Evolutionary conservation across 2,888 invertebrate genomes (phyloP).

Genomic region (Eupeodes luniger): DNA sequence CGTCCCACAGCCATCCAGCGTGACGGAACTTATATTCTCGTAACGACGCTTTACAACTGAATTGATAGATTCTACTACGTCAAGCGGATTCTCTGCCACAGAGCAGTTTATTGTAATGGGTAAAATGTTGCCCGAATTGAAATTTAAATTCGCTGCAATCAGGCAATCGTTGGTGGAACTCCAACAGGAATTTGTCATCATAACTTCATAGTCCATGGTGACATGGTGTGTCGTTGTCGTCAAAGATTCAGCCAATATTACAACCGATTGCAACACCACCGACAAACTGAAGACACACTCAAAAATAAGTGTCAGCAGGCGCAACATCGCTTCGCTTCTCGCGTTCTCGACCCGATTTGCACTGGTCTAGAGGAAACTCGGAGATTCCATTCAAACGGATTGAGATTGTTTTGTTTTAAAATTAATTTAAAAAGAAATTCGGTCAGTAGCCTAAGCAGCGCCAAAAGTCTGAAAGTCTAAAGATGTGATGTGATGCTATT

Average conservation of each 20-base stretch:
- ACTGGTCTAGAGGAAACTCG: slow-evolving; percentile 53
- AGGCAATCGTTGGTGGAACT: slow-evolving; percentile 63
- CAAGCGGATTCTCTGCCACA: slow-evolving; percentile 34
- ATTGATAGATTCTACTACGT: slow-evolving; percentile 31
- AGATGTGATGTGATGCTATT: slow-evolving; percentile 33
- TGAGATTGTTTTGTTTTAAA: slow-evolving; percentile 54
- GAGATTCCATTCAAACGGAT: slow-evolving; percentile 58
- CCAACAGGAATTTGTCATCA: slow-evolving; percentile 58
- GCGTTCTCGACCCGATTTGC: slow-evolving; percentile 68
- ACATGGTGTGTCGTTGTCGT: slow-evolving; percentile 3
- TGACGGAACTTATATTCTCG: slow-evolving; percentile 76
- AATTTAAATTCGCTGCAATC: slow-evolving; percentile 63
- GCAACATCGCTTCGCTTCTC: slow-evolving; percentile 52
- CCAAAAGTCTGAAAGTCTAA: slow-evolving; percentile 3
- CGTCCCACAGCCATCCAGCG: slow-evolving; percentile 80
- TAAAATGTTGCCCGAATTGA: slow-evolving; percentile 52
- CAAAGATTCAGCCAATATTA: slow-evolving; percentile 18
- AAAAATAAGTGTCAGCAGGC: slow-evolving; percentile 46
- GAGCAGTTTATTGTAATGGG: slow-evolving; percentile 70
- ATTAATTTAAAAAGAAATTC: slow-evolving; percentile 63
- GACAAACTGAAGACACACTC: slow-evolving; percentile 39
- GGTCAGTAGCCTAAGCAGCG: slow-evolving; percentile 56
- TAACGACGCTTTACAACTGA: slow-evolving; percentile 72
- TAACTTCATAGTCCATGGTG: slow-evolving; percentile 39
- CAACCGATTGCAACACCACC: slow-evolving; percentile 48